Evolutionary conservation across 1,140 invertebrate species (phyloP), one percentile per base, ranked within the genome.

Genomic region (Nebria ingens): DNA sequence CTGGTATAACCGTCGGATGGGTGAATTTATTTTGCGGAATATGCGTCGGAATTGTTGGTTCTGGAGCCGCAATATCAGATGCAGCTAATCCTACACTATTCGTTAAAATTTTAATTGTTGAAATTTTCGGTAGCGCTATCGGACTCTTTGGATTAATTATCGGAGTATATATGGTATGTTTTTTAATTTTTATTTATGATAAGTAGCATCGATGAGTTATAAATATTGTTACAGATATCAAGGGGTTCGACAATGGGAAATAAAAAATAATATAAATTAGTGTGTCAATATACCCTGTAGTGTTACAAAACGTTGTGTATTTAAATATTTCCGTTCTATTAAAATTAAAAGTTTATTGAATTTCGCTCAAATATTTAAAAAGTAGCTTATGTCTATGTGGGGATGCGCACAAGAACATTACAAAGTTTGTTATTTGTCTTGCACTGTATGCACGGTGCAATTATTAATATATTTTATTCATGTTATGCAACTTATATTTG

Each of bases 111-210:
- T 77, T 95, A 12, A 92, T 95, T 65, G 83, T 95, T 42, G 91
- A 95, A 76, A 95, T 95, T 70, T 95, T 95, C 71, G 91, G 87
- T 6, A 90, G 86, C 72, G 91, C 91, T 57, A 93, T 95, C 71
- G 91, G 91, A 58, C 75, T 95, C 0, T 95, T 95, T 79, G 91
- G 92, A 52, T 76, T 94, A 15, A 94, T 94, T 68, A 88, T 94
- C 52, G 87, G 88, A 38, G 89, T 94, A 73, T 87, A 92, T 65
- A 85, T 92, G 75, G 67, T 54, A 54, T 29, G 53, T 17, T 21
- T 21, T 21, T 51, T 2, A 29, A 29, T n/a, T 34, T 34, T 34
- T 34, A 34, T n/a, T 6, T 45, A 45, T 45, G 17, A 29, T 29
- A 6, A 29, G n/a, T 29, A 6, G 25, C 13, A 6, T 29, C 13